These are phyloP conservation scores for Pristis pectinata DNA, from an alignment of 2,797 vertebrate species.

Conservation along the genomic window DNA sequence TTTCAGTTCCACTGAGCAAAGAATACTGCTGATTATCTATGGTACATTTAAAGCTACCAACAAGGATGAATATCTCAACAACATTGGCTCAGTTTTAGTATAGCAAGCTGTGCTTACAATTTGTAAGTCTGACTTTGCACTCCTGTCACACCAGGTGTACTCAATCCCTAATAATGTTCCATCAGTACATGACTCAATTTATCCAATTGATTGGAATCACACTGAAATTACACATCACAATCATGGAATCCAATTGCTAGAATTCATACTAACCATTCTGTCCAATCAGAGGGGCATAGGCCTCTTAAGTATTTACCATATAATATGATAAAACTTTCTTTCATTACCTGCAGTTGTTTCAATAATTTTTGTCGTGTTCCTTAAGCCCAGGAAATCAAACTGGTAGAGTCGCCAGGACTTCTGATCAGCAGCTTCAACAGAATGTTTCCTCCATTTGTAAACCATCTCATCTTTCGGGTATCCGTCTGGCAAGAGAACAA, in stretches of 20 bases:
- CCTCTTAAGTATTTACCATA: background rate
- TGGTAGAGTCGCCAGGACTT: slow-evolving; percentile 95
- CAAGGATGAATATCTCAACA: background rate
- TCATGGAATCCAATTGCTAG: background rate
- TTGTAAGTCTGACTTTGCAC: background rate
- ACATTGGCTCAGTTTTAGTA: background rate
- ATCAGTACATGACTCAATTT: too few relatives aligned
- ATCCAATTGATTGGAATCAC: background rate
- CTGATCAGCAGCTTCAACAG: slow-evolving; percentile 84
- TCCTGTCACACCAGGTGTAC: background rate
- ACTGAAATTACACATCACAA: background rate
- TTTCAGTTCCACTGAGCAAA: too few relatives aligned
- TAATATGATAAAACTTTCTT: background rate
- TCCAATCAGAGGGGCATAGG: background rate
- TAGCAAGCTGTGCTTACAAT: background rate
- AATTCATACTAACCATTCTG: background rate
- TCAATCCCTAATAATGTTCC: too few relatives aligned
- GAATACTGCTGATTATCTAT: too few relatives aligned
- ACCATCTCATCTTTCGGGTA: slow-evolving; percentile 93
- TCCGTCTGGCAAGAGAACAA: slow-evolving; percentile 71
- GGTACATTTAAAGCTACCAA: too few relatives aligned
- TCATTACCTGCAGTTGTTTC: slow-evolving; percentile 79
- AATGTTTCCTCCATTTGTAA: slow-evolving; percentile 93
- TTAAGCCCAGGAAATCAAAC: slow-evolving; percentile 91
- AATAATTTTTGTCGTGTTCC: slow-evolving; percentile 81